These are phyloP conservation scores for Chorisops tibialis DNA, from an alignment of 2,888 invertebrate species.

Conservation along the genomic window DNA sequence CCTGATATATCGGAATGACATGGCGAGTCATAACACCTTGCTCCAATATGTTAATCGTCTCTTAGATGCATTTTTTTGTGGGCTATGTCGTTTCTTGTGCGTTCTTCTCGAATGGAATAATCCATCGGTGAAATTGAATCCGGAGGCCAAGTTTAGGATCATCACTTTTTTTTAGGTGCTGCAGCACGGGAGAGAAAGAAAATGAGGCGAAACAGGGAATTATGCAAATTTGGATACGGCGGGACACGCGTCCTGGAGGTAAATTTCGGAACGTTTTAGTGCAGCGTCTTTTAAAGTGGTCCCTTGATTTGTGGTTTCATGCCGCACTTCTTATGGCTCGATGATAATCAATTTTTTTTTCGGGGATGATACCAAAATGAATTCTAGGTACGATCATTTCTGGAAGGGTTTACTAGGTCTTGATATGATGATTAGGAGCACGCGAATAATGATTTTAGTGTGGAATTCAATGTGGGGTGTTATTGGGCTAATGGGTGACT, in stretches of 20 bases:
- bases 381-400: conserved; percentile 12
- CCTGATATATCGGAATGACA: background rate
- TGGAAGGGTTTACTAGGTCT: conserved; percentile 23
- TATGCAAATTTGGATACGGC: conserved; percentile 33
- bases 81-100: background rate
- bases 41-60: conserved; percentile 14
- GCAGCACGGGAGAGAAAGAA: conserved; percentile 1
- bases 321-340: conserved; percentile 26
- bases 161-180: conserved; percentile 7
- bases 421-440: conserved; percentile 26
- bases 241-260: conserved; percentile 33
- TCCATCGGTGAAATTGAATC: conserved; percentile 7
- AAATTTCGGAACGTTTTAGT: conserved; percentile 10
- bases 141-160: conserved; percentile 12
- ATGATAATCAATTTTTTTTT: conserved; percentile 31
- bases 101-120: background rate
- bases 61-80: background rate
- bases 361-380: background rate
- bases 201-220: conserved; percentile 25
- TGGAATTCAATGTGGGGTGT: no score
- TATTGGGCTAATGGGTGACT: no score
- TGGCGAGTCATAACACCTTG: conserved; percentile 15
- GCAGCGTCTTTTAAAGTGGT: conserved; percentile 21
- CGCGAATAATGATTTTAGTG: conserved; percentile 26
- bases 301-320: conserved; percentile 31